A percentile compares a stretch with the other conserved stretches of the same genome.
These are phyloP conservation scores for Drosophila koepferae DNA, from an alignment of 2,888 invertebrate species.

Conservation along the genomic window DNA sequence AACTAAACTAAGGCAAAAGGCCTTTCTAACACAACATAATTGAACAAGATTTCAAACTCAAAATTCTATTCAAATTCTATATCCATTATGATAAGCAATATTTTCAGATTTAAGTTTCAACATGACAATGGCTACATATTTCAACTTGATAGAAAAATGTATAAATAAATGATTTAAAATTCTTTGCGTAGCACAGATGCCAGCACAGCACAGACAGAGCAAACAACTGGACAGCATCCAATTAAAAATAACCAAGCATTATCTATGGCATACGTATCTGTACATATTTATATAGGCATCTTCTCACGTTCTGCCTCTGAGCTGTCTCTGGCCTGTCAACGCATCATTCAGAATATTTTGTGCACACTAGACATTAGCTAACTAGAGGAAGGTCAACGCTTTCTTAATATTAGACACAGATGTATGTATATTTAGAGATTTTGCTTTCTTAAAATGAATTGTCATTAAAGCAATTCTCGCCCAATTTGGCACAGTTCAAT, in stretches of 20 bases:
- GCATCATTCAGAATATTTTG: slow-evolving; percentile 12
- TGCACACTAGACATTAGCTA: slow-evolving; percentile 11
- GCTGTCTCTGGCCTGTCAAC: slow-evolving; percentile 38
- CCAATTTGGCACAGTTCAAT: slow-evolving; percentile 25
- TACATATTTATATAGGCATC: neutral
- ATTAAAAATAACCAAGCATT: slow-evolving; percentile 49
- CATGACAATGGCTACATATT: neutral
- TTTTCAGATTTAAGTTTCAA: neutral
- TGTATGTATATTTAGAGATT: slow-evolving; percentile 3
- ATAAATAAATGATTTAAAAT: slow-evolving; percentile 33
- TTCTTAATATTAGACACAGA: slow-evolving; percentile 22
- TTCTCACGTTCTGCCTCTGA: neutral
- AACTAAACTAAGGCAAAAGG: neutral
- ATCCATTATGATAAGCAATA: neutral
- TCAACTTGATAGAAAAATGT: neutral
- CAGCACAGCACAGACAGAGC: slow-evolving; percentile 21
- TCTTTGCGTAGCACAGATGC: slow-evolving; percentile 28
- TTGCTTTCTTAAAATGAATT: slow-evolving; percentile 16
- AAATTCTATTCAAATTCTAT: neutral
- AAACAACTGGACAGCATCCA: slow-evolving; percentile 22
- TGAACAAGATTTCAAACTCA: neutral
- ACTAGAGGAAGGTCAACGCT: slow-evolving; percentile 54
- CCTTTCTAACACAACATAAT: neutral
- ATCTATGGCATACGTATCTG: slow-evolving; percentile 35
- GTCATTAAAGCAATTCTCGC: slow-evolving; percentile 35